phyloP scores from a whole-genome alignment of 2,113 vertebrate genomes.

The Larimichthys crocea region DNA sequence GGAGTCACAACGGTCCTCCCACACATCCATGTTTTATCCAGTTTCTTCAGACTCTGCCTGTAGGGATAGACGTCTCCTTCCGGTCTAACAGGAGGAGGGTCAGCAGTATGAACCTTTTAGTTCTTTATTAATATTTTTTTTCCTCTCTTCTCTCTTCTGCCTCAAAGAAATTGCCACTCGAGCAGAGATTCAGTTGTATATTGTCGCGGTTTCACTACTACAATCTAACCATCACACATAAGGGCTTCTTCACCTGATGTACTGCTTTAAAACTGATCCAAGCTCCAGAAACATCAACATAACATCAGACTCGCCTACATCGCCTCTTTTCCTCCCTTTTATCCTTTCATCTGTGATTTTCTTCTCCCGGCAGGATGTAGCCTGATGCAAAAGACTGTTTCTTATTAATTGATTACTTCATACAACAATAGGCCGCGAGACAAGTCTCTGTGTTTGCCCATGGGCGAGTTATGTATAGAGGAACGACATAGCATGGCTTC shows the following conservation, averaged over 20 bases:
- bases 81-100: slow-evolving; percentile 11
- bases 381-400: slow-evolving; percentile 39
- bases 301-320: background rate
- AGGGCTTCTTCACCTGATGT: background rate
- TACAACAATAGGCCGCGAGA: slow-evolving; percentile 30
- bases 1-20: background rate
- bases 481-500: slow-evolving; percentile 32
- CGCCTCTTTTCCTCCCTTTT: background rate
- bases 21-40: slow-evolving; percentile 22
- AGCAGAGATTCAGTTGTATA: slow-evolving; percentile 15
- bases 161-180: slow-evolving; percentile 45
- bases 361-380: slow-evolving; percentile 22
- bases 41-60: slow-evolving; percentile 36
- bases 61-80: background rate
- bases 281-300: slow-evolving; percentile 9
- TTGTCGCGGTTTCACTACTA: slow-evolving; percentile 11
- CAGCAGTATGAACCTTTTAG: slow-evolving; percentile 32
- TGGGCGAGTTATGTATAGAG: slow-evolving; percentile 40
- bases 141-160: slow-evolving; percentile 5
- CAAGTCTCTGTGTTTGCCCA: slow-evolving; percentile 28
- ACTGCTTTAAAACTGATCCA: slow-evolving; percentile 36
- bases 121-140: slow-evolving; percentile 29
- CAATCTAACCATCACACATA: slow-evolving; percentile 1
- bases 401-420: slow-evolving; percentile 64
- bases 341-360: slow-evolving; percentile 13